Evolutionary conservation across 2,888 invertebrate species (phyloP), one percentile per base, ranked within the genome.

Genomic region (Hyposoter didymator): DNA sequence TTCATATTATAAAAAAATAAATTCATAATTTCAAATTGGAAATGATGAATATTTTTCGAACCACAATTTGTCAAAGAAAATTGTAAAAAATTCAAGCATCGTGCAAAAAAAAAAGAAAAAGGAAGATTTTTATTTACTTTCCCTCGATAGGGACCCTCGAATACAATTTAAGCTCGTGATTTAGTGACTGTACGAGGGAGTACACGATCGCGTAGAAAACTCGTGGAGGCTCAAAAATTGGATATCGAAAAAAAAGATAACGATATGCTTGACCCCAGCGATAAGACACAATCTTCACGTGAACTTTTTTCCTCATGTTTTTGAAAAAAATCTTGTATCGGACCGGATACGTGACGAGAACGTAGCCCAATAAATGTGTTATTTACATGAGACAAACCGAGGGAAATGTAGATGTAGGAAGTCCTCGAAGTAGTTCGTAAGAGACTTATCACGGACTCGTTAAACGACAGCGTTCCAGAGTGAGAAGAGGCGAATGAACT

Each of bases 231-330:
- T 62, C 62, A 39, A 73, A 66, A 47, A 55, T 78, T 64, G 69
- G 64, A 78, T 72, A 67, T 72, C 64, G 78, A 76, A 85, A 88
- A 87, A 88, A 85, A 86, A 88, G 88, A 90, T 82, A 85, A 80
- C 82, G 89, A 89, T 88, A 28, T 22, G 52, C 62, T 73, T 92
- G 91, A 92, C 92, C 92, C 84, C 89, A 39, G 78, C 78, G 91
- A 92, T 91, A 91, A 89, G 39, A 7, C 88, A 88, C 79, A 64
- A 72, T 85, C 55, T 47, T 39, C 73, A 28, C 12, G 32, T 72
- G 4, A 17, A 17, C 22, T 43, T 64, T 73, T 80, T 59, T 73
- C 22, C 22, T 73, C 62, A 45, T 47, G 69, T 49, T 32, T 73
- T 22, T 19, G 47, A 55, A 19, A 67, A 49, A 55, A 64, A n/a